Conservation (phyloP, 2,888 invertebrate species). For the Platycheirus albimanus region DNA sequence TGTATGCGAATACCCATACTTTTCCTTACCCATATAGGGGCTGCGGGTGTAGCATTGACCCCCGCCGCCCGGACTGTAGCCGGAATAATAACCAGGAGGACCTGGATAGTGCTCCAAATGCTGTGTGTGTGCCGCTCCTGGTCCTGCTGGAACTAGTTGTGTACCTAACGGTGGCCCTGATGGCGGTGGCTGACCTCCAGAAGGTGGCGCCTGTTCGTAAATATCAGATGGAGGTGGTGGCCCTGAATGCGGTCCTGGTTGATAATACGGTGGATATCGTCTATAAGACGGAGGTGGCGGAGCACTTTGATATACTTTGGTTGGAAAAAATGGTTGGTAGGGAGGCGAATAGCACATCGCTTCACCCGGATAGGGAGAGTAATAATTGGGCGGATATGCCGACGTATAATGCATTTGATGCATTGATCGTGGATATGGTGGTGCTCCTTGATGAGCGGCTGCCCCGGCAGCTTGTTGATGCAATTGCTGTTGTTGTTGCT, state of each 20-base stretch:
- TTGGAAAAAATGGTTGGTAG: slow-evolving; percentile 84
- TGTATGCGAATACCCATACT: slow-evolving; percentile 80
- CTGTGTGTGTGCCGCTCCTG: slow-evolving; percentile 81
- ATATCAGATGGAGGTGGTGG: slow-evolving; percentile 79
- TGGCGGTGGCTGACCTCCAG: slow-evolving; percentile 74
- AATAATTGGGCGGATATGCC: slow-evolving; percentile 82
- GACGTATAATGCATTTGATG: slow-evolving; percentile 83
- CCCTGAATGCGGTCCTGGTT: slow-evolving; percentile 77
- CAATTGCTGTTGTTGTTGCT: slow-evolving; percentile 79
- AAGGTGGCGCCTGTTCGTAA: slow-evolving; percentile 79
- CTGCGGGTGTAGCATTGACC: slow-evolving; percentile 85
- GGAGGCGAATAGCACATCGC: slow-evolving; percentile 83
- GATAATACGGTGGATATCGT: slow-evolving; percentile 79
- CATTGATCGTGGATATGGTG: slow-evolving; percentile 81
- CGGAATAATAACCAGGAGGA: slow-evolving; percentile 84
- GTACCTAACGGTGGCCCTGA: slow-evolving; percentile 79
- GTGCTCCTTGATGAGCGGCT: slow-evolving; percentile 80
- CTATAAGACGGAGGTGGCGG: slow-evolving; percentile 81
- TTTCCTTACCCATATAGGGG: slow-evolving; percentile 83
- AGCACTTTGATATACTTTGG: slow-evolving; percentile 83
- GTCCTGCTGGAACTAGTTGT: slow-evolving; percentile 82
- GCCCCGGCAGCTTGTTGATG: slow-evolving; percentile 78
- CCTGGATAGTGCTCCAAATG: slow-evolving; percentile 84
- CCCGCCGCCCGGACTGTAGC: slow-evolving; percentile 83
- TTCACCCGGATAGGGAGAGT: slow-evolving; percentile 82